Percentiles rank a stretch among this genome's conserved stretches.
Evolutionary conservation across 23 tunicate genomes (phyloP).

Genomic region (Ciona savignyi): DNA sequence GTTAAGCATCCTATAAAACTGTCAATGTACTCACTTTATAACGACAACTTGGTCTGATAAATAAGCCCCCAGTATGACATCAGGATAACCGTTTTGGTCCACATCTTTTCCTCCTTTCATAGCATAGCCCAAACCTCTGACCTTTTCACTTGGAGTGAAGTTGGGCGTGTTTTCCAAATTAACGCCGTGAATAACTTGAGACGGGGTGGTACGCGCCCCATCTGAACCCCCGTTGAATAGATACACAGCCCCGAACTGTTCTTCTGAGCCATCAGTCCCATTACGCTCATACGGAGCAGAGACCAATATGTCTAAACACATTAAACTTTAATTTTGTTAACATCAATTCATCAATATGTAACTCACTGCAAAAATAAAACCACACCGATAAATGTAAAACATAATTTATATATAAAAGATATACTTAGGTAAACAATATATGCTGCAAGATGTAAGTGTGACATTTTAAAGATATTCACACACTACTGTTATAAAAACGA

Average conservation of each 20-base stretch:
- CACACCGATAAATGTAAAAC: too few relatives aligned
- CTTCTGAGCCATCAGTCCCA: constrained; percentile 6
- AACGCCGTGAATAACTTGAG: constrained; percentile 52
- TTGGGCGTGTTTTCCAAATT: constrained; percentile 17
- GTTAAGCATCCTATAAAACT: too few relatives aligned
- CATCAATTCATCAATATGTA: too few relatives aligned
- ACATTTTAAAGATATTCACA: too few relatives aligned
- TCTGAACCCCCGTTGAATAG: constrained; percentile 69
- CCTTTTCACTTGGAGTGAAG: constrained; percentile 6
- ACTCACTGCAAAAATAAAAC: too few relatives aligned
- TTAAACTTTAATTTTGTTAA: too few relatives aligned
- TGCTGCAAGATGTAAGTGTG: too few relatives aligned
- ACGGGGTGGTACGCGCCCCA: constrained; percentile 37
- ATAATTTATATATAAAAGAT: too few relatives aligned
- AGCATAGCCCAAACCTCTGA: constrained; percentile 58
- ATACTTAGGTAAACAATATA: too few relatives aligned
- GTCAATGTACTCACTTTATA: constrained; percentile 46
- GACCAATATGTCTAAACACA: constrained; percentile 65
- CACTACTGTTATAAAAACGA: too few relatives aligned
- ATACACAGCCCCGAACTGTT: constrained; percentile 43
- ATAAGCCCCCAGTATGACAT: constrained; percentile 67
- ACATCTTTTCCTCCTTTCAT: constrained; percentile 71
- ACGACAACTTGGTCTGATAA: constrained; percentile 62
- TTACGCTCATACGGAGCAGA: constrained; percentile 72
- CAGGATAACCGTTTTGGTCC: constrained; percentile 75